phyloP scores from a whole-genome alignment of 2,888 invertebrate genomes.

The Asteroscopus sphinx region DNA sequence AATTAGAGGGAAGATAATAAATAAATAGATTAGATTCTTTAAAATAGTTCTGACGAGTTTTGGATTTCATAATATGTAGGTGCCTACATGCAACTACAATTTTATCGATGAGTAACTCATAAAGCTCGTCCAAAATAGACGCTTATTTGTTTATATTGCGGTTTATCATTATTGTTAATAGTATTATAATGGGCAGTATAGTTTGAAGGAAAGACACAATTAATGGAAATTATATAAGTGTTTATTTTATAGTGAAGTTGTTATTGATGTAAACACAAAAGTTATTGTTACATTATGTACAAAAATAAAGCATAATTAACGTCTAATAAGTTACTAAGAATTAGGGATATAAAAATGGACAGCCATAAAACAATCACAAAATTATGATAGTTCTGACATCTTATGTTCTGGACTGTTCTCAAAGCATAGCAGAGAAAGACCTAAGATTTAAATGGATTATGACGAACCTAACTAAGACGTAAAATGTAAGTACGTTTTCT shows the following conservation, averaged over 20 bases:
- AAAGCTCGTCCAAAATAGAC: not conserved
- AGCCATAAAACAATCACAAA: conserved; percentile 69
- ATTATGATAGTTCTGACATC: conserved; percentile 53
- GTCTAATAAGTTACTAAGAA: conserved; percentile 51
- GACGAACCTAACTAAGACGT: conserved; percentile 10
- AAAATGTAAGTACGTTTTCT: conserved; percentile 12
- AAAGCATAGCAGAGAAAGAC: conserved; percentile 8
- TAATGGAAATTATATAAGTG: conserved; percentile 36
- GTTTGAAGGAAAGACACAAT: conserved; percentile 32
- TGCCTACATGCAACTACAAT: too few species aligned
- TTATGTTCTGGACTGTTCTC: conserved; percentile 49
- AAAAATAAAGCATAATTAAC: conserved; percentile 56
- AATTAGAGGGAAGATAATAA: too few species aligned
- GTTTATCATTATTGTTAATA: not conserved
- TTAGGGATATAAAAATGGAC: conserved; percentile 59
- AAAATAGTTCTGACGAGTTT: too few species aligned
- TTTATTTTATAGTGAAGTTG: conserved; percentile 42
- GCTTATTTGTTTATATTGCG: not conserved
- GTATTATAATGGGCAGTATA: not conserved
- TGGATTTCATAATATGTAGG: too few species aligned
- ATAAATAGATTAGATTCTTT: too few species aligned
- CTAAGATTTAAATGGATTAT: conserved; percentile 1
- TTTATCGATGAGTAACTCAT: too few species aligned
- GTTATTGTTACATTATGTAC: conserved; percentile 56
- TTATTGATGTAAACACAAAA: conserved; percentile 49